Percentiles rank a stretch among this genome's conserved stretches.
Evolutionary conservation across 2,113 vertebrate genomes (phyloP).

Genomic region (Montifringilla adamsi): DNA sequence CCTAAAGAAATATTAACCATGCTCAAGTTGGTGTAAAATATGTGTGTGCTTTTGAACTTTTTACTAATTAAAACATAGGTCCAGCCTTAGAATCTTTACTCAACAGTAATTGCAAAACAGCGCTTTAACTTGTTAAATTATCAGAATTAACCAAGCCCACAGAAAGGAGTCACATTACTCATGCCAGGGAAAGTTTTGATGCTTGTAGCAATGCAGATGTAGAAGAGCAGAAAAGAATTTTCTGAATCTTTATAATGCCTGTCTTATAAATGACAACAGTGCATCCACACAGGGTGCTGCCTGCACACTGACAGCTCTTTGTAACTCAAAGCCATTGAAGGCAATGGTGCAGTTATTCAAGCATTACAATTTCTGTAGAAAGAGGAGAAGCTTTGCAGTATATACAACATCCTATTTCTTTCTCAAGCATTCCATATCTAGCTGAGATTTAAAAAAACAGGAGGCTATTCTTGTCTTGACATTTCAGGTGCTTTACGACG

Average conservation of each 20-base stretch:
- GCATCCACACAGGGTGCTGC: neutral
- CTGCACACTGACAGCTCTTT: fast-evolving
- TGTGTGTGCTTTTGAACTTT: neutral
- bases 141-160: neutral
- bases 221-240: neutral
- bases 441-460: neutral
- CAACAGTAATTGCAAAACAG: neutral
- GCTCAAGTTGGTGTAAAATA: neutral
- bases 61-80: neutral
- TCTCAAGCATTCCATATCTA: neutral
- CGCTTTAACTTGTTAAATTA: neutral
- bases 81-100: neutral
- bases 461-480: neutral
- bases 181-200: neutral
- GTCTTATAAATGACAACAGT: neutral
- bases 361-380: neutral
- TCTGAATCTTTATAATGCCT: neutral
- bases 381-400: neutral
- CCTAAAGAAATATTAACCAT: neutral
- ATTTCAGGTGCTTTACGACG: neutral
- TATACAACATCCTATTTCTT: neutral
- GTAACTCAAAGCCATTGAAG: neutral
- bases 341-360: neutral
- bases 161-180: neutral
- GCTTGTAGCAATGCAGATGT: neutral